A percentile compares a stretch with the other conserved stretches of the same genome.
Conservation (phyloP, 2,113 vertebrate genomes). For the Lampris incognitus region DNA sequence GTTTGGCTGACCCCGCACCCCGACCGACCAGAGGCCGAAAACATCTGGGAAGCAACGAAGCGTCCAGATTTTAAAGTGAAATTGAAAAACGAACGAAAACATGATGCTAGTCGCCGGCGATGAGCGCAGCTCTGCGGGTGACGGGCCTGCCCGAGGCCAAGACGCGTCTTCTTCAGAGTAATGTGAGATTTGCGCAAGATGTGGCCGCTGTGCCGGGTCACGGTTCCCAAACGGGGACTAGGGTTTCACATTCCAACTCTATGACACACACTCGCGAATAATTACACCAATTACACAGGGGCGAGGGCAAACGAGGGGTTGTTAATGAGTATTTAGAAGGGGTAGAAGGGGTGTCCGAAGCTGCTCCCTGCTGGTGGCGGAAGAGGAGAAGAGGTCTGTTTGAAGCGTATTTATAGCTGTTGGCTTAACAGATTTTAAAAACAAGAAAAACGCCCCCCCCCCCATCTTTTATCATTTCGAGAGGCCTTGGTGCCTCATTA, state of each 20-base stretch:
- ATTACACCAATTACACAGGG: neutral
- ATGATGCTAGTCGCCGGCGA: no score
- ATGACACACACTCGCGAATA: neutral
- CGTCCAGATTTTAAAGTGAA: no score
- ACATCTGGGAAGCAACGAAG: no score
- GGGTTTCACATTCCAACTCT: neutral
- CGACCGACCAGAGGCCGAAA: no score
- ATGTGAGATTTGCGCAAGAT: neutral
- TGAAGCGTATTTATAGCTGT: constrained; percentile 16
- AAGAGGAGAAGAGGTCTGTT: constrained; percentile 16
- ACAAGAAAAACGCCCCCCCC: neutral
- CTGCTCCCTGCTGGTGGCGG: neutral
- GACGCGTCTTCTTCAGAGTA: neutral
- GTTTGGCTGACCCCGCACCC: no score
- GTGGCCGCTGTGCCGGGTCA: neutral
- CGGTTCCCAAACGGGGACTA: neutral
- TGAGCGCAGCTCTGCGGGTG: no score
- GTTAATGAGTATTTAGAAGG: constrained; percentile 2
- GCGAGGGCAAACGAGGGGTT: neutral
- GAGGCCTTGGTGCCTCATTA: constrained; percentile 42
- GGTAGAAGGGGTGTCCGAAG: constrained; percentile 11
- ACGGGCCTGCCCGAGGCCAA: constrained; percentile 6
- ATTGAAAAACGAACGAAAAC: no score
- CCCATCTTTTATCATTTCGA: neutral
- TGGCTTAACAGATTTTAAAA: constrained; percentile 6